phyloP scores from a whole-genome alignment of 2,888 invertebrate species.

The Horisme vitalbata region DNA sequence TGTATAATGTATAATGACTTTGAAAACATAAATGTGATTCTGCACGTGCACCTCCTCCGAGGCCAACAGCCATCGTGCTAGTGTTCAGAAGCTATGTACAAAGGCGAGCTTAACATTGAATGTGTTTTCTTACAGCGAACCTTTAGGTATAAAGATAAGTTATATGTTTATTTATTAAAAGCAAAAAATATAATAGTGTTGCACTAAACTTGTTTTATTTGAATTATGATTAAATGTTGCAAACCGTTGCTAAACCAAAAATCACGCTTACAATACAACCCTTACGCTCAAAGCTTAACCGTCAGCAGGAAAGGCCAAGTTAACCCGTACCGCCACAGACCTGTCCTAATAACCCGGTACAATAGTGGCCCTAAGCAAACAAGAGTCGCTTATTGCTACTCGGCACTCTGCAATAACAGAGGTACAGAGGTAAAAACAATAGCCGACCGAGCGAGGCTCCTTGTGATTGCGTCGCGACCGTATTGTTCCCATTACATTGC shows the following conservation, averaged over 20 bases:
- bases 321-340: conserved; percentile 51
- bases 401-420: conserved; percentile 65
- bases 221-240: not conserved
- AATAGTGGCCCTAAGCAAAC: conserved; percentile 74
- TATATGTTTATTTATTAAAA: no score
- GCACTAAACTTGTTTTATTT: no score
- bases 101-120: no score
- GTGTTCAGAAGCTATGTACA: no score
- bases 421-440: conserved; percentile 71
- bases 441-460: conserved; percentile 54
- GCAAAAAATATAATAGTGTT: no score
- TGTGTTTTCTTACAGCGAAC: no score
- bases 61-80: no score
- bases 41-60: no score
- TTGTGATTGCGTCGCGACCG: conserved; percentile 62
- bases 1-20: no score
- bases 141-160: no score
- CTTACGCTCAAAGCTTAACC: conserved; percentile 25
- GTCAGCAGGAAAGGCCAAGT: conserved; percentile 47
- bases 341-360: conserved; percentile 73
- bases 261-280: conserved; percentile 10
- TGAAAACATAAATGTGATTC: no score
- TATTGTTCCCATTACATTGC: conserved; percentile 65
- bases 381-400: conserved; percentile 74
- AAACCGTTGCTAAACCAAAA: not conserved